phyloP scores from a whole-genome alignment of 2,113 vertebrate genomes.

The Butastur rufipennis region DNA sequence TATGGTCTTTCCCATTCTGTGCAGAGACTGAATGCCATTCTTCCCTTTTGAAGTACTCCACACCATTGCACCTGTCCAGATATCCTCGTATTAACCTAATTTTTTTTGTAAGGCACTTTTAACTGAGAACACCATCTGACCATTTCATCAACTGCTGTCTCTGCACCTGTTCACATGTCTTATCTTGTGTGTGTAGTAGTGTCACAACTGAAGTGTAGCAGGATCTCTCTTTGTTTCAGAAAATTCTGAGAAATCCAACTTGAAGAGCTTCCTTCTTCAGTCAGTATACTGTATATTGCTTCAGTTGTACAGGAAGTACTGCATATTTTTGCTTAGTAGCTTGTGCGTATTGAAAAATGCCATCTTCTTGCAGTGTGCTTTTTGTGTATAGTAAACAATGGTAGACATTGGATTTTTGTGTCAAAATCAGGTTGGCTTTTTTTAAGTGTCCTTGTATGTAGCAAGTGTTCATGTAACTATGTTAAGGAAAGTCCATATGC shows the following conservation, averaged over 20 bases:
- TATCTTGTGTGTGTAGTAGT: not conserved
- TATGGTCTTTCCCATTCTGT: not conserved
- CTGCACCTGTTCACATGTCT: not conserved
- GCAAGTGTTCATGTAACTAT: not conserved
- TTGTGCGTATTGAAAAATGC: not conserved
- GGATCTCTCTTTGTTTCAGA: not conserved
- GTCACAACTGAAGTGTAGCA: not conserved
- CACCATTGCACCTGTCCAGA: not conserved
- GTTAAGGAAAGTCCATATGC: not conserved
- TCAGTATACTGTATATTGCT: not conserved
- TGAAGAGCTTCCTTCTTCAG: not conserved
- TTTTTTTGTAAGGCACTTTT: not conserved
- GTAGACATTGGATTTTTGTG: not conserved
- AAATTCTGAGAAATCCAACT: not conserved
- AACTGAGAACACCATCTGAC: not conserved
- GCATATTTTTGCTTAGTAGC: not conserved
- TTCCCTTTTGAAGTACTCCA: not conserved
- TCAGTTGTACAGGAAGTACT: not conserved
- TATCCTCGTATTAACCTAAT: not conserved
- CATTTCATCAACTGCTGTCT: not conserved
- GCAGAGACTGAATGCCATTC: not conserved
- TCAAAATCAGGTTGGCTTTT: not conserved
- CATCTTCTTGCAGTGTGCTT: not conserved
- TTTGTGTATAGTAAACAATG: accelerated
- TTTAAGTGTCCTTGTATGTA: not conserved